Conservation (phyloP, 2,113 vertebrate genomes). For the Terrapene triunguis region DNA sequence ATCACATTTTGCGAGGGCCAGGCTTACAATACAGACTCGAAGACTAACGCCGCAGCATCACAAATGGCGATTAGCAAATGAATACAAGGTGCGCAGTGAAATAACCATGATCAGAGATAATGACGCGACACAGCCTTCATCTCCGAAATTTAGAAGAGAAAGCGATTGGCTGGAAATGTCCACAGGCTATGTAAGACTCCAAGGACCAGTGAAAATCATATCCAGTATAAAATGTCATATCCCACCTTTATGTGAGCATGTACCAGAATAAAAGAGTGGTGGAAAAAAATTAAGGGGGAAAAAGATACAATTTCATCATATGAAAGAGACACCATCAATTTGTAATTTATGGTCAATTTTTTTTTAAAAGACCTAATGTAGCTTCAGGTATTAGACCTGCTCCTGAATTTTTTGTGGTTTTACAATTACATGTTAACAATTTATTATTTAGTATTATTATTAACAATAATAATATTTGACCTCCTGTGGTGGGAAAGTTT, state of each 20-base stretch:
- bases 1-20: not conserved
- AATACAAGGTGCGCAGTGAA: not conserved
- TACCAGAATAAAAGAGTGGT: not conserved
- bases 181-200: not conserved
- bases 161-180: not conserved
- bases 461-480: not conserved
- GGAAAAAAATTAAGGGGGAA: not conserved
- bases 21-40: not conserved
- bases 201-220: not conserved
- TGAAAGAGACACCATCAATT: not conserved
- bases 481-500: not conserved
- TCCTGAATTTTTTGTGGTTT: not conserved
- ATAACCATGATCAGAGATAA: not conserved
- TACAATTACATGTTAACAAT: not conserved
- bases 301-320: not conserved
- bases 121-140: not conserved
- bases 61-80: not conserved
- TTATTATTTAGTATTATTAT: not conserved
- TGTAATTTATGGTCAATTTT: not conserved
- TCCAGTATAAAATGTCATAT: not conserved
- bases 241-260: not conserved
- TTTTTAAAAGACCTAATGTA: too few species aligned
- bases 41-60: not conserved
- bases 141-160: not conserved
- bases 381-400: fast-evolving